Evolutionary conservation across 2,797 vertebrate species (phyloP).

Genomic region (Myiotriccus ornatus): DNA sequence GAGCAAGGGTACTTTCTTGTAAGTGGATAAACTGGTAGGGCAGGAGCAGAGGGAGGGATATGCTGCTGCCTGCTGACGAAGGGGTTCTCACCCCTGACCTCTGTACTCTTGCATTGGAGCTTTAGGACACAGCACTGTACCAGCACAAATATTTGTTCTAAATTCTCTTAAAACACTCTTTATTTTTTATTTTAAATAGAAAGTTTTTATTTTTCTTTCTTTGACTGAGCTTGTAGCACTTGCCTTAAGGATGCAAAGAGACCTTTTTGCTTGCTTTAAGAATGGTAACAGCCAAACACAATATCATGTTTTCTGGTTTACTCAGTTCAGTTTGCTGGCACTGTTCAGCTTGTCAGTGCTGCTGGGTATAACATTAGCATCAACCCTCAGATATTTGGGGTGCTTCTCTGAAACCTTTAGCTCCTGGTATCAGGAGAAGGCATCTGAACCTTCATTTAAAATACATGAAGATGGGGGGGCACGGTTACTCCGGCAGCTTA

Average conservation of each 20-base stretch:
- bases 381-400: not conserved
- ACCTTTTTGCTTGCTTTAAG: not conserved
- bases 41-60: not conserved
- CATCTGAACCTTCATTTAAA: not conserved
- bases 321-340: not conserved
- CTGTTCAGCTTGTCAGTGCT: not conserved
- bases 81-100: slow-evolving; percentile 21
- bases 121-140: not conserved
- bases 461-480: not conserved
- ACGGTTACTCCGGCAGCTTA: not conserved
- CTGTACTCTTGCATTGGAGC: slow-evolving; percentile 7
- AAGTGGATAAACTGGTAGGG: not conserved
- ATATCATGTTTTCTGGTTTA: not conserved
- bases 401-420: not conserved
- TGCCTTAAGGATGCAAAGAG: not conserved
- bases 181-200: slow-evolving; percentile 10
- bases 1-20: slow-evolving; percentile 10
- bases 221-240: not conserved
- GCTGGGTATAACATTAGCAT: not conserved
- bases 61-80: not conserved
- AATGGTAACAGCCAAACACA: not conserved
- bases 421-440: not conserved
- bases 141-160: slow-evolving; percentile 43
- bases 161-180: not conserved
- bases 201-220: not conserved